Percentiles rank a stretch among this genome's conserved stretches.
These are phyloP conservation scores for Serilophus lunatus DNA, from an alignment of 2,113 vertebrate species.

Conservation along the genomic window DNA sequence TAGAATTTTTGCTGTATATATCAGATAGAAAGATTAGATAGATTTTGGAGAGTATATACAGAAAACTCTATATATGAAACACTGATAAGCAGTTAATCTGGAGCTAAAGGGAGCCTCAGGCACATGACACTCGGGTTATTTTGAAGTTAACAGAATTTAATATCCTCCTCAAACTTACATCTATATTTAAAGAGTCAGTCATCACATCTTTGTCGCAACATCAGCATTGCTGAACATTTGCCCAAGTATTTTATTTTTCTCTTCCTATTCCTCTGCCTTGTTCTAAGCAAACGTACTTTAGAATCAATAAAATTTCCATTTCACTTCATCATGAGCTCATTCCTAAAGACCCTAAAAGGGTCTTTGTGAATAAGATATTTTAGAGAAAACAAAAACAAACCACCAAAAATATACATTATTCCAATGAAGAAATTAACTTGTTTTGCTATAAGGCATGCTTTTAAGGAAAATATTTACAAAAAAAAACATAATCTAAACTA, in stretches of 20 bases:
- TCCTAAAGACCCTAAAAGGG: neutral
- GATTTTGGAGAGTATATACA: neutral
- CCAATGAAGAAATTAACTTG: neutral
- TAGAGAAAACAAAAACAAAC: neutral
- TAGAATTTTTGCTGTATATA: neutral
- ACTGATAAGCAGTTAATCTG: neutral
- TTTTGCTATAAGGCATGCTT: neutral
- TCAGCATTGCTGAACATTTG: neutral
- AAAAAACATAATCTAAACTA: neutral
- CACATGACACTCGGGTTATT: neutral
- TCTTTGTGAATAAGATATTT: neutral
- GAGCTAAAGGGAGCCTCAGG: neutral
- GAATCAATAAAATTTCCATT: constrained; percentile 28
- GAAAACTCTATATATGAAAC: neutral
- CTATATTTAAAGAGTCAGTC: neutral
- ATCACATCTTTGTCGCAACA: neutral
- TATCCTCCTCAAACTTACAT: neutral
- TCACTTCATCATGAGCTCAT: neutral
- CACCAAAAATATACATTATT: neutral
- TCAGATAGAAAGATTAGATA: neutral
- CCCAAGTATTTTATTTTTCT: neutral
- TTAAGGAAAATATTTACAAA: neutral
- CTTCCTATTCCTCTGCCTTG: neutral
- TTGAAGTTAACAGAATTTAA: neutral
- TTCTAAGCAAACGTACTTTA: neutral